Conservation (phyloP, 2,113 vertebrate species). For the Pundamilia nyererei region DNA sequence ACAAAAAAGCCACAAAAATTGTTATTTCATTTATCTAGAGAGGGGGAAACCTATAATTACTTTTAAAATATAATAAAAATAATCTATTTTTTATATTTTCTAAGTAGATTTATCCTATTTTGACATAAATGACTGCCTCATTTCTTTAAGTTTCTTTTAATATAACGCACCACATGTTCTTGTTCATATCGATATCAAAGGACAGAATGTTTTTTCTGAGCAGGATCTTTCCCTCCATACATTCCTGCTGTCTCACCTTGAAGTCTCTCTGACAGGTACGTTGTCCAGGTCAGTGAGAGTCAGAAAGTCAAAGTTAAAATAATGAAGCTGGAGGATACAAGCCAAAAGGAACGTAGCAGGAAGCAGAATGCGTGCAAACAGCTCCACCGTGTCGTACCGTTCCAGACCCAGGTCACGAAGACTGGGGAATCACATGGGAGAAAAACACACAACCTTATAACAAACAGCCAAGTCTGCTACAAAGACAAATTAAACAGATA, state of each 20-base stretch:
- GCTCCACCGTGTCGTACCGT: constrained; percentile 56
- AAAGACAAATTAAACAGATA: neutral
- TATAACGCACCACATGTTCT: neutral
- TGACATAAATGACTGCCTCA: neutral
- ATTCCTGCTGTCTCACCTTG: constrained; percentile 48
- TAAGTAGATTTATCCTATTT: neutral
- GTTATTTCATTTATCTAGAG: neutral
- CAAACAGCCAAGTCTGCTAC: neutral
- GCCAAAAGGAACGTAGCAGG: constrained; percentile 73
- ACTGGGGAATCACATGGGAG: constrained; percentile 23
- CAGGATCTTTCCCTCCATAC: neutral
- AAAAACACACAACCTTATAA: neutral
- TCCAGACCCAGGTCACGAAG: constrained; percentile 73
- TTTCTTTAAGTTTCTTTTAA: neutral
- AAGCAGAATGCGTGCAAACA: constrained; percentile 69
- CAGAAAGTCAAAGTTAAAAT: constrained; percentile 75
- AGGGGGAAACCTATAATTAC: neutral
- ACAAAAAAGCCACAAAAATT: neutral
- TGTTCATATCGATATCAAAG: neutral
- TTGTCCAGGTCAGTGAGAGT: constrained; percentile 69
- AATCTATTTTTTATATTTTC: neutral
- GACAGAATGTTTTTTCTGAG: neutral
- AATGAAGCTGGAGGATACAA: constrained; percentile 74
- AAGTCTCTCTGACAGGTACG: constrained; percentile 35
- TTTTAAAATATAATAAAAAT: neutral